Base-by-base conservation (phyloP, 2,113 vertebrate species). In the Ciconia maguari region DNA sequence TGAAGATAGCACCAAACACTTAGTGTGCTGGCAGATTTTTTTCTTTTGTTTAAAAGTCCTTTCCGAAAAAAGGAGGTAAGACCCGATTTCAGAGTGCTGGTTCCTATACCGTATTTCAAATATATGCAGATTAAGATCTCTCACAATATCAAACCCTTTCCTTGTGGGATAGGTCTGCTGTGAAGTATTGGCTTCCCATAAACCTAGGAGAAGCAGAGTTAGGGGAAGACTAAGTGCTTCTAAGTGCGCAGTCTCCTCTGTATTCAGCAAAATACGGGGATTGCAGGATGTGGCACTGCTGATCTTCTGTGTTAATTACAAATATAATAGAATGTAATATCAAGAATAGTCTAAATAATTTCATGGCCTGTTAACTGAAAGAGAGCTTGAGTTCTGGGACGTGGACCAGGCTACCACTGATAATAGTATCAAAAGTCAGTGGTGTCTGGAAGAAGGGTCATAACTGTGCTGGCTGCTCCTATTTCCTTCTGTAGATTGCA, bases 381-480 rank as follows among this genome's bases (percentile, higher is more conserved):
- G 87, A 88, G 92, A 82, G 77, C 57, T 71, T 52, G 72, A 91
- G 74, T 89, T 89, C 80, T 95, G 91, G 87, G 91, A 65, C 1
- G 3, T 66, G 84, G 78, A 91, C 83, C 62, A 80, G 81, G 91
- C 87, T 72, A 60, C 70, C 74, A 32, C 78, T 72, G 92, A 93
- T 91, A 87, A 66, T n/a, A 58, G 74, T 94, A 87, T 95, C 93
- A 89, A 9, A 91, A 74, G 66, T 49, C 87, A 89, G 76, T 48
- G 95, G 49, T 95, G 94, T 89, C 91, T 95, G 57, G 94, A 91
- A 93, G 94, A 92, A 72, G 95, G 93, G 94, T 95, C 87, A 30
- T 65, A 69, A 69, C 89, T 52, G 61, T 89, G 83, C 87, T 91
- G 89, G 81, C 66, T 76, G 83, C 83, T 88, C 81, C 61, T 44